Base-by-base conservation (phyloP, 1,140 invertebrate species). In the Chrysopa pallens region DNA sequence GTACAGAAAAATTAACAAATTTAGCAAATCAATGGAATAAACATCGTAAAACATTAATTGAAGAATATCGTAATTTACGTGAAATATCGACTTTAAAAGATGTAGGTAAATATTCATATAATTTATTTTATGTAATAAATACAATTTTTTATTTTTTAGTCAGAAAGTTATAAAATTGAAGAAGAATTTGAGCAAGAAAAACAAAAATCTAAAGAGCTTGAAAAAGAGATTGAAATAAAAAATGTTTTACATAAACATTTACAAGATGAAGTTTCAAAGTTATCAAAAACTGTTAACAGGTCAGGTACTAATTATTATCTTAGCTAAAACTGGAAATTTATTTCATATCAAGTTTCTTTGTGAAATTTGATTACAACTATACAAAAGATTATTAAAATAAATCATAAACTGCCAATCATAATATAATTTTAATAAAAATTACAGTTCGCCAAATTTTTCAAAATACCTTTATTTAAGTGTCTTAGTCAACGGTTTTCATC, bases 1-100 rank as follows among this genome's bases (percentile, higher is more conserved):
- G 68, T 50, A 64, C 66, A 27, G 68, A 71, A 52, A 68, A 73
- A 58, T 52, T 84, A 36, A 58, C 74, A 8, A 67, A 61, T 47
- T 60, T 83, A 46, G 71, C 72, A 4, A 69, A 65, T 39, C 73
- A 82, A 49, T 85, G 81, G 81, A 75, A 81, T 45, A 67, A 73
- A 46, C 73, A 78, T 46, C 63, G 77, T 49, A 62, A 61, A 33
- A 74, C 77, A 11, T 59, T 84, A 9, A 66, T 81, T 42, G 59
- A 74, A 45, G 64, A 77, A 48, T 78, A 75, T 55, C 52, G 72
- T 29, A 56, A 65, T 42, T 63, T 76, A 38, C 69, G 70, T 53
- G 66, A 70, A 50, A 64, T 70, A 17, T 67, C 66, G 53, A 69
- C 67, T n/a, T 65, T 66, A 36, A 67, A 70, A 60, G 61, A 69